These are phyloP conservation scores for Actinia tenebrosa DNA, from an alignment of 64 coral and sea anemone species.

Conservation along the genomic window DNA sequence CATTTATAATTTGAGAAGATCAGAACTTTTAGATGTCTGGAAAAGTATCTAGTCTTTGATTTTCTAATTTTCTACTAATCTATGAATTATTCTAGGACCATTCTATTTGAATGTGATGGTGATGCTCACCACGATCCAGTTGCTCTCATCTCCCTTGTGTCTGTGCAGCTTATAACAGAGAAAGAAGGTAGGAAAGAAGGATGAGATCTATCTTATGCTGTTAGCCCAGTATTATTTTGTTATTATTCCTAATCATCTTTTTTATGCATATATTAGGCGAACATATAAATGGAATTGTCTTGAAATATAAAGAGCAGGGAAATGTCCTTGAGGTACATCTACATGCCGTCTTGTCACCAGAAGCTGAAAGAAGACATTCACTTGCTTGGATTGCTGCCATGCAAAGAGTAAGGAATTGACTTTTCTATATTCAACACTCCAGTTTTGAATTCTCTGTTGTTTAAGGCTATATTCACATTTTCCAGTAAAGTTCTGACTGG, in stretches of 20 bases:
- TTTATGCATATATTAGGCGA: slow-evolving; percentile 4
- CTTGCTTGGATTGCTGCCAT: slow-evolving; percentile 89
- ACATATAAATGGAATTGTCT: slow-evolving; percentile 59
- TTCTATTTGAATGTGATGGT: slow-evolving; percentile 62
- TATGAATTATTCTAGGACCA: neutral
- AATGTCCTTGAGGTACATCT: slow-evolving; percentile 63
- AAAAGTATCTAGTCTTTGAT: too few relatives aligned
- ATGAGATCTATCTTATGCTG: neutral
- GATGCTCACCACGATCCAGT: slow-evolving; percentile 76
- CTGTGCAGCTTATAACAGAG: slow-evolving; percentile 83
- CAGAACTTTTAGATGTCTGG: too few relatives aligned
- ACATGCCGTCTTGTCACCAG: slow-evolving; percentile 47
- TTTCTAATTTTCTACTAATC: too few relatives aligned
- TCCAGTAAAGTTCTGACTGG: too few relatives aligned
- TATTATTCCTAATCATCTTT: neutral
- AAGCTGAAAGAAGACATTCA: slow-evolving; percentile 64
- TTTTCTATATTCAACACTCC: too few relatives aligned
- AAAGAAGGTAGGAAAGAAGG: slow-evolving; percentile 32
- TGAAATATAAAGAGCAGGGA: slow-evolving; percentile 82
- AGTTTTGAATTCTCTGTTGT: too few relatives aligned
- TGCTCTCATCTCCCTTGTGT: slow-evolving; percentile 55
- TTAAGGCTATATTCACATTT: too few relatives aligned
- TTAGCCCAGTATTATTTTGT: neutral
- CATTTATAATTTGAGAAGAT: too few relatives aligned
- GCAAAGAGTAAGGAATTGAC: slow-evolving; percentile 74